These are phyloP conservation scores for Chaenodraco wilsoni DNA, from an alignment of 2,797 vertebrate genomes.

Conservation along the genomic window DNA sequence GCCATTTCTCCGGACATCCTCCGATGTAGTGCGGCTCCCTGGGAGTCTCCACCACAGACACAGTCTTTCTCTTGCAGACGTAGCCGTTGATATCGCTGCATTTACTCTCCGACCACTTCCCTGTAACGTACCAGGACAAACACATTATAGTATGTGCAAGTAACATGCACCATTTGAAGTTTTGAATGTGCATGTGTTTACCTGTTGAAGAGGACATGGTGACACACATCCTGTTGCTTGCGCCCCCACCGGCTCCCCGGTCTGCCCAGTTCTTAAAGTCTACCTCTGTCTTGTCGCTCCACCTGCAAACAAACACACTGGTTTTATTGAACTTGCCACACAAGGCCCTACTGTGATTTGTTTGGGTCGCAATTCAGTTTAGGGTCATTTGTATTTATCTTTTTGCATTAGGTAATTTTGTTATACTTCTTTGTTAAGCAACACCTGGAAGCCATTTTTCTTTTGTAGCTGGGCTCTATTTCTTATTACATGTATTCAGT, in stretches of 20 bases:
- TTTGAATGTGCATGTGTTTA: constrained; percentile 60
- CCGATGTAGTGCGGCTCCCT: constrained; percentile 85
- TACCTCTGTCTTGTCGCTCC: constrained; percentile 88
- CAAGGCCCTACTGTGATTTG: neutral
- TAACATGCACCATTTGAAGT: neutral
- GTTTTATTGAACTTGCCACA: neutral
- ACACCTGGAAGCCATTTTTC: neutral
- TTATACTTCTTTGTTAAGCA: neutral
- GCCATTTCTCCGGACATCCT: constrained; percentile 91
- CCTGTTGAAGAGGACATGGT: constrained; percentile 90
- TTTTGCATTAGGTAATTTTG: neutral
- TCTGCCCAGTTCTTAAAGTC: constrained; percentile 90
- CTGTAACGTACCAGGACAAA: constrained; percentile 69
- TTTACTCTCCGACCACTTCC: constrained; percentile 86
- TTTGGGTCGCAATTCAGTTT: neutral
- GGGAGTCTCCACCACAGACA: constrained; percentile 84
- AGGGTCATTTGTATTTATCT: neutral
- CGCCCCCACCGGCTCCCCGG: constrained; percentile 29
- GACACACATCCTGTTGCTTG: constrained; percentile 79
- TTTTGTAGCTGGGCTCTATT: neutral
- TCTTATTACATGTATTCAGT: neutral
- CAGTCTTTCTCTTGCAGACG: constrained; percentile 89
- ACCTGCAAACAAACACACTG: constrained; percentile 78
- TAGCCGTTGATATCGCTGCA: constrained; percentile 85
- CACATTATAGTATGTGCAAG: neutral